Base-by-base conservation (phyloP, 1,140 invertebrate genomes). In the Condylostylus longicornis region DNA sequence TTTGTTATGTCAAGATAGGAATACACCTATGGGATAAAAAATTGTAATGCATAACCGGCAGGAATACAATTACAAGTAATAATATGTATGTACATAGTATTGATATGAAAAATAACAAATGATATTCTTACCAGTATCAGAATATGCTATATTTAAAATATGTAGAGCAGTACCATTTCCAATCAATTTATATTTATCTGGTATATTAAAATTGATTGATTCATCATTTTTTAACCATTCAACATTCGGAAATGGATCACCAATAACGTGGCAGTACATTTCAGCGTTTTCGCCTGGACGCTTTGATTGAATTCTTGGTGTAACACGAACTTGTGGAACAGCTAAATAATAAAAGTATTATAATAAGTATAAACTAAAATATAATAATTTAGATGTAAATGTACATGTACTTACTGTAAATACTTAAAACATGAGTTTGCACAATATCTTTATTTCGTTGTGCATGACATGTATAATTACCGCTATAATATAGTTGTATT, bases 401-500 rank as follows among this genome's bases (percentile, higher is more conserved):
- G 23, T 8, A 8, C 7, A 8, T 25, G 7, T 14, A 72, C 79
- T 74, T 62, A 84, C 80, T 79, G 55, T 82, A 76, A 17, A 84
- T 77, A 20, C 72, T 75, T 5, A 85, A 66, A 8, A 79, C 64
- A 50, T 85, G 81, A 3, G 79, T 78, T 53, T 85, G 80, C 27
- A 79, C 72, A 15, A 83, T 71, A 46, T 79, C 74, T 23, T 74
- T 71, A 52, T 82, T 80, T 19, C 76, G 67, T 43, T 77, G 68
- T 17, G 81, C 79, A 49, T 82, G 74, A 53, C 82, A 86, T 1
- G 78, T 79, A 58, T 82, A 84, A 65, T 86, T 86, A 9, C 82
- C 82, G 18, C 77, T 75, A 51, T 84, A 78, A 15, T 81, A 69
- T 20, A 85, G 64, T 45, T 81, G 77, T 28, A 83, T 72, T 33